Evolutionary conservation across 2,888 invertebrate species (phyloP), one percentile per base, ranked within the genome.

Genomic region (Pollenia labialis): DNA sequence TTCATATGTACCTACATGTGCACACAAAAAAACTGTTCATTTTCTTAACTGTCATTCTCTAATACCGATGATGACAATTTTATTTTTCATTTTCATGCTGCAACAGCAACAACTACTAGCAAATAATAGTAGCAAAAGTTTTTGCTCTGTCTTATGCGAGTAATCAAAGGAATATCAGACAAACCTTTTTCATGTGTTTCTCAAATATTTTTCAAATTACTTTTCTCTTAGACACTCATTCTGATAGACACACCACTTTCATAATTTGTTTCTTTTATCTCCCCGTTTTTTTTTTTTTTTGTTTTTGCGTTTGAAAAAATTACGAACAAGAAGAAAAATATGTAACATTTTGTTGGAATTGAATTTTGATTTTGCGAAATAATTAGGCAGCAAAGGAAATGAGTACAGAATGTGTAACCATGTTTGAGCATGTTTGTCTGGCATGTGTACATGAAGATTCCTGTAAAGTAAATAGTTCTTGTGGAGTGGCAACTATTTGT

Each of bases 181-280:
- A 79, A 66, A 68, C 74, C 84, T 56, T 84, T 84, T 79, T 60
- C 79, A 74, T 84, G 84, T 79, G 79, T 66, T 32, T 40, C 40
- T 14, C 12, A 52, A 40, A 9, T 23, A 32, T 62, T n/a, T 23
- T 56, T 32, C 7, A 66, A 74, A 11, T 8, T 40, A 58, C 32
- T 2, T 50, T 52, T 80, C 44, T 9, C 8, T 14, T 4, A 54
- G 2, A 32, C 46, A 69, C 18, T 6, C 18, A 71, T 46, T 23
- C 44, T 42, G 23, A 18, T 23, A 58, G 42, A 9, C 32, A 1
- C 32, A 32, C 32, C 11, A 3, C 8, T n/a, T 44, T 18, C 40
- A 62, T n/a, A 11, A 32, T 75, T 64, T 54, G 9, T n/a, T 3
- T 16, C 11, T 14, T 4, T 32, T 76, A 52, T 44, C 10, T 76